Conservation (phyloP, 2,888 invertebrate species). For the Ramazzottius varieornatus region DNA sequence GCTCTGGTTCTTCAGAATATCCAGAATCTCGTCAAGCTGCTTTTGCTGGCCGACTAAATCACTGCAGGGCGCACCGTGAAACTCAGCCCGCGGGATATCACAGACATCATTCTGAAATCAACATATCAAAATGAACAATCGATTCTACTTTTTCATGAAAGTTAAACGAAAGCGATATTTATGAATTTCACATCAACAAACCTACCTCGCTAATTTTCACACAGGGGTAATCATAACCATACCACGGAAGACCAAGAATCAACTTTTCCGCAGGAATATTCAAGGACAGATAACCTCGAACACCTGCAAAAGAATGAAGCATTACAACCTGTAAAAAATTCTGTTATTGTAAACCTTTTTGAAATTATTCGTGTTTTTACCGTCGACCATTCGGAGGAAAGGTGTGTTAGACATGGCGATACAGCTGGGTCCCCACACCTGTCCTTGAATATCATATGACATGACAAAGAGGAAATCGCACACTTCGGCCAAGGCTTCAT, state of each 20-base stretch:
- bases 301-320: constrained; percentile 11
- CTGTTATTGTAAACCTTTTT: not conserved
- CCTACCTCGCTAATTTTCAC: constrained; percentile 9
- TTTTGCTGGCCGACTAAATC: constrained; percentile 21
- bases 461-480: constrained; percentile 23
- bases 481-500: constrained; percentile 14
- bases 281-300: constrained; percentile 15
- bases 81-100: constrained; percentile 18
- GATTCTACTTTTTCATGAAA: not conserved
- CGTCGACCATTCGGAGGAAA: not conserved
- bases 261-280: constrained; percentile 17
- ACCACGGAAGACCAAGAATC: constrained; percentile 24
- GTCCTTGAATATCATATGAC: constrained; percentile 19
- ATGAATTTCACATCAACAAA: not conserved
- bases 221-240: constrained; percentile 23
- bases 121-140: not conserved
- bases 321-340: not conserved
- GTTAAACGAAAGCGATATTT: not conserved
- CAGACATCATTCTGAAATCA: constrained; percentile 15
- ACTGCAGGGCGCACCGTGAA: constrained; percentile 22
- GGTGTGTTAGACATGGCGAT: not conserved
- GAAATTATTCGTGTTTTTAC: not conserved
- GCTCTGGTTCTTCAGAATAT: constrained; percentile 11
- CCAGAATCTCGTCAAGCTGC: constrained; percentile 9
- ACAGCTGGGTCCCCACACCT: not conserved